A percentile compares a stretch with the other conserved stretches of the same genome.
phyloP scores from a whole-genome alignment of 2,888 invertebrate species.

The Euproctis similis region DNA sequence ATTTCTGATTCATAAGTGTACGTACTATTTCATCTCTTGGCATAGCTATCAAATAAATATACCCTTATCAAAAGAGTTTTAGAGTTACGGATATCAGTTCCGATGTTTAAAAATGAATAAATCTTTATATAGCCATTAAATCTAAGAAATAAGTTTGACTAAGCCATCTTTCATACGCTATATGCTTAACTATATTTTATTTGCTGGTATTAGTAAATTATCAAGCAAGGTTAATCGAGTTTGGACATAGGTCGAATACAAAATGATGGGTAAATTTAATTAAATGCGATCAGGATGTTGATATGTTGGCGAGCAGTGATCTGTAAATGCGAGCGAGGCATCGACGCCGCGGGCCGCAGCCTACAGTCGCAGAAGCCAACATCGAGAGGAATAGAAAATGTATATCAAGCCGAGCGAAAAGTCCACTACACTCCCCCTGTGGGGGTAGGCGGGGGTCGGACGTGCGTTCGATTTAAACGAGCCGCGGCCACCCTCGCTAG shows the following conservation, averaged over 20 bases:
- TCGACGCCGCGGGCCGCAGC: slow-evolving; percentile 42
- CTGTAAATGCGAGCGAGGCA: slow-evolving; percentile 51
- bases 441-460: slow-evolving; percentile 56
- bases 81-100: too few relatives aligned
- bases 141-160: too few relatives aligned
- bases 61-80: too few relatives aligned
- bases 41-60: too few relatives aligned
- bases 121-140: too few relatives aligned
- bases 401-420: slow-evolving; percentile 73
- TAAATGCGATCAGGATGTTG: slow-evolving; percentile 46
- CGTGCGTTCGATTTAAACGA: slow-evolving; percentile 75
- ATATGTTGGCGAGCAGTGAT: slow-evolving; percentile 25
- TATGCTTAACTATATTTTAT: too few relatives aligned
- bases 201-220: slow-evolving; percentile 5
- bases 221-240: slow-evolving; percentile 10
- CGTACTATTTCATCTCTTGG: too few relatives aligned
- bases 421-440: slow-evolving; percentile 73
- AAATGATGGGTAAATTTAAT: slow-evolving; percentile 38
- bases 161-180: too few relatives aligned
- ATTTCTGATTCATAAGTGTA: too few relatives aligned
- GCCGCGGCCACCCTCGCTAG: slow-evolving; percentile 46
- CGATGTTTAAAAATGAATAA: too few relatives aligned
- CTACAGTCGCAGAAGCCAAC: slow-evolving; percentile 60
- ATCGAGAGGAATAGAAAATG: slow-evolving; percentile 72
- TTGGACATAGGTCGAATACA: slow-evolving; percentile 12